A percentile compares a stretch with the other conserved stretches of the same genome.
phyloP scores from a whole-genome alignment of 1,140 invertebrate species.

The Pseudomyrmex cubaensis region DNA sequence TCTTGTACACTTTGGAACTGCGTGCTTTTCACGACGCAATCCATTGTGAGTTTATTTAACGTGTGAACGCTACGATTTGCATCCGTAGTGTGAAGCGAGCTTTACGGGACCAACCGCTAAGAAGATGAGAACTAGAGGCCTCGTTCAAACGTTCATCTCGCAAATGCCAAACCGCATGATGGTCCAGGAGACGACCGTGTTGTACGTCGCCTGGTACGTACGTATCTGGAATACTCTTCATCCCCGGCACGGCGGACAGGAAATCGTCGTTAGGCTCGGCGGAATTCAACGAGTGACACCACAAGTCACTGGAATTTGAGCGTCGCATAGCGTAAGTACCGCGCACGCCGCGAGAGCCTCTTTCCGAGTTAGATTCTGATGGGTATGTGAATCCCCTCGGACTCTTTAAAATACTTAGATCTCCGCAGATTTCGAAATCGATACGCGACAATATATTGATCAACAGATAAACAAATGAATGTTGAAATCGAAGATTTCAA shows the following conservation, averaged over 20 bases:
- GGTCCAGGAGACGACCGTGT: conserved; percentile 2
- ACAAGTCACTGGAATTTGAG: conserved; percentile 74
- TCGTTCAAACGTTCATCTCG: conserved; percentile 32
- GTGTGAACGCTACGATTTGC: no score
- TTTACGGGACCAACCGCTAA: conserved; percentile 13
- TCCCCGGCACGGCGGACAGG: conserved; percentile 58
- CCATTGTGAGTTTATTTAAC: background rate
- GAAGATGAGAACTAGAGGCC: background rate
- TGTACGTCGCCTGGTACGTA: conserved; percentile 41
- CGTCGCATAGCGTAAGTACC: conserved; percentile 73
- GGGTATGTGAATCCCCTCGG: conserved; percentile 2
- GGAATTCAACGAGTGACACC: conserved; percentile 74
- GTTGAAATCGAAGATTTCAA: no score
- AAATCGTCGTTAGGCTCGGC: conserved; percentile 66
- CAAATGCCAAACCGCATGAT: conserved; percentile 24
- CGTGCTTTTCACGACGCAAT: background rate
- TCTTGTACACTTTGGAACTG: no score
- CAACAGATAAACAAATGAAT: no score
- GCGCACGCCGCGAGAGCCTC: conserved; percentile 67
- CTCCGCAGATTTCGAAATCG: conserved; percentile 20
- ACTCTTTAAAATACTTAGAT: conserved; percentile 17
- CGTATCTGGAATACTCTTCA: conserved; percentile 57
- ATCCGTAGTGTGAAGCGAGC: background rate
- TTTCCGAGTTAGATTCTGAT: conserved; percentile 59
- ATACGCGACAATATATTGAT: background rate